Percentiles rank a stretch among this genome's conserved stretches.
Conservation (phyloP, 2,113 vertebrate species). For the Heterotilapia buettikoferi region DNA sequence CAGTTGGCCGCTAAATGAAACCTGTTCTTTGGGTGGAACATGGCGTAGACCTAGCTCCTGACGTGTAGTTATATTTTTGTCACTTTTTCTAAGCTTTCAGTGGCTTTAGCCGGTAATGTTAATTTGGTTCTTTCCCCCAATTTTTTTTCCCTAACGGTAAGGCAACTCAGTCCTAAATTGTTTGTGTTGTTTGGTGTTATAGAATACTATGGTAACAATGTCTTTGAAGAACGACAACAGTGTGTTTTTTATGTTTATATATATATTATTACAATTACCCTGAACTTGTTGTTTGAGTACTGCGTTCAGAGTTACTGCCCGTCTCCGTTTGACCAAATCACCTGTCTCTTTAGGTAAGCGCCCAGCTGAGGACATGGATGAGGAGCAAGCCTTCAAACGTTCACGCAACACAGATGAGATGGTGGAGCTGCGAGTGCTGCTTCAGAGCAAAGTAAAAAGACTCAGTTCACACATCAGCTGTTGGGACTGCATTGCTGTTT, state of each 20-base stretch:
- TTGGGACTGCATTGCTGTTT: background rate
- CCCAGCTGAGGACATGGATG: slow-evolving; percentile 96
- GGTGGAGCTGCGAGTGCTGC: slow-evolving; percentile 93
- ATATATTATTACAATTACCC: background rate
- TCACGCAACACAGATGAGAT: slow-evolving; percentile 95
- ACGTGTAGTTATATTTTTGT: background rate
- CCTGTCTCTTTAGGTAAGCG: slow-evolving; percentile 82
- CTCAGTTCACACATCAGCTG: too few species aligned
- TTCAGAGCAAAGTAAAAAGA: slow-evolving; percentile 93
- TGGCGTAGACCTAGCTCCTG: background rate
- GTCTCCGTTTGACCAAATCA: background rate
- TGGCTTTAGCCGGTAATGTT: background rate
- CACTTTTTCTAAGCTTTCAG: background rate
- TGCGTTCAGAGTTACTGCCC: background rate
- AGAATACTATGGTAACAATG: background rate
- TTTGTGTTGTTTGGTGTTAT: background rate
- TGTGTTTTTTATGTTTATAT: background rate
- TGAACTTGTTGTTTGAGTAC: background rate
- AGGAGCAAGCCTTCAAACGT: slow-evolving; percentile 95
- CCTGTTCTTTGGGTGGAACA: slow-evolving; percentile 1
- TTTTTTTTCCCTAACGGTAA: background rate
- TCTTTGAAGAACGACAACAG: background rate
- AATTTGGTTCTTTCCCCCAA: background rate
- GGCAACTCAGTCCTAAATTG: background rate
- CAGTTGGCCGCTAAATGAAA: slow-evolving; percentile 26